Percentiles rank a stretch among this genome's conserved stretches.
phyloP scores from a whole-genome alignment of 2,888 invertebrate genomes.

The Athalia circularis region DNA sequence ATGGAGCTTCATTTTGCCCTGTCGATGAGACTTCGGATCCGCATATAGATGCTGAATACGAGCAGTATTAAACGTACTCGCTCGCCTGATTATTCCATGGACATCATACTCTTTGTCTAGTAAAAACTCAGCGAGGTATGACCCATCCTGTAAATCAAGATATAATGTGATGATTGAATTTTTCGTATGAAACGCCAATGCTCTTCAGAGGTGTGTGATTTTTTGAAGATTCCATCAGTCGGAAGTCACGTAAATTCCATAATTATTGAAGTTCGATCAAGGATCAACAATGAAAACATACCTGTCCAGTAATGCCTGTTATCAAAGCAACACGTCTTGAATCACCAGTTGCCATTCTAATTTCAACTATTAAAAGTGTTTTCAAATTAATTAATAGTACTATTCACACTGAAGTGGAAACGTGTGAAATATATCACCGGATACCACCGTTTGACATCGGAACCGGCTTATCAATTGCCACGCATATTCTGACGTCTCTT shows the following conservation, averaged over 20 bases:
- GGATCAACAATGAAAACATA: slow-evolving; percentile 72
- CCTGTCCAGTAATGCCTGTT: slow-evolving; percentile 98
- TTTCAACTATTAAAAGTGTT: too few species aligned
- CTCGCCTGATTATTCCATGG: slow-evolving; percentile 95
- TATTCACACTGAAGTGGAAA: slow-evolving; percentile 10
- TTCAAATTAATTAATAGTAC: not conserved
- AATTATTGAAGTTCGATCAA: too few species aligned
- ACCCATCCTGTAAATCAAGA: slow-evolving; percentile 88
- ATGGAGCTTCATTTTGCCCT: slow-evolving; percentile 93
- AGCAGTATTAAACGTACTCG: slow-evolving; percentile 97
- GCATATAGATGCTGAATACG: slow-evolving; percentile 97
- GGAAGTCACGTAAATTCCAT: too few species aligned
- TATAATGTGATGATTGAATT: too few species aligned
- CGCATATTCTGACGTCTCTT: not conserved
- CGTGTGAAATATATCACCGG: too few species aligned
- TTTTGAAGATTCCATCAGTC: too few species aligned
- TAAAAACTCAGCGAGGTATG: slow-evolving; percentile 96
- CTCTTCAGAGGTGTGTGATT: too few species aligned
- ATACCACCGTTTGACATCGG: not conserved
- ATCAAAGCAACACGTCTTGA: slow-evolving; percentile 88
- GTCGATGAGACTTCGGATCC: slow-evolving; percentile 91
- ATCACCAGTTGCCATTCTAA: slow-evolving; percentile 60
- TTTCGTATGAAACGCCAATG: slow-evolving; percentile 36
- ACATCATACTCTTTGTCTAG: slow-evolving; percentile 95
- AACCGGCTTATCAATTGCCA: slow-evolving; percentile 40